Conservation (phyloP, 1,140 invertebrate species). For the Octopus bimaculoides region DNA sequence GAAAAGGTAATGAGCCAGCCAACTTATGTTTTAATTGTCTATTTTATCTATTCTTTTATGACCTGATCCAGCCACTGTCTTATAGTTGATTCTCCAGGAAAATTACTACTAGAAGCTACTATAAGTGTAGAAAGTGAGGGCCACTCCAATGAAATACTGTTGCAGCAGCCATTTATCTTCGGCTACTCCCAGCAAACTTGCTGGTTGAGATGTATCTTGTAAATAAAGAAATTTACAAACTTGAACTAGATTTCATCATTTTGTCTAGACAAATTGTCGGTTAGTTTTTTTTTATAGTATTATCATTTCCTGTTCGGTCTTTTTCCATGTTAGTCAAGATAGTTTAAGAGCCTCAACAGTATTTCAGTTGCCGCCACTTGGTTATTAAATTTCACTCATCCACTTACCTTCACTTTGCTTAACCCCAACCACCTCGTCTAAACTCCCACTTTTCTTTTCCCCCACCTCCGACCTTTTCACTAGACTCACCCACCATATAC, state of each 20-base stretch:
- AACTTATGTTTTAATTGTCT: too few relatives aligned
- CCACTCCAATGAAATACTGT: slow-evolving; percentile 1
- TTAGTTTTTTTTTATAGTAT: too few relatives aligned
- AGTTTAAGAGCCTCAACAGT: background rate
- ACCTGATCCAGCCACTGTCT: slow-evolving; percentile 2
- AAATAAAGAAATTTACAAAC: too few relatives aligned
- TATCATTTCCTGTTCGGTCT: too few relatives aligned
- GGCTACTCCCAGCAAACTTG: too few relatives aligned
- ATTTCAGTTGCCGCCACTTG: slow-evolving; percentile 7
- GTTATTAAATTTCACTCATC: background rate
- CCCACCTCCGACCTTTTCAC: background rate
- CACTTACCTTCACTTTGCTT: background rate
- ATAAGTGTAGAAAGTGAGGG: slow-evolving; percentile 4
- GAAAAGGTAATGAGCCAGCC: too few relatives aligned
- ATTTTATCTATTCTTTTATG: background rate
- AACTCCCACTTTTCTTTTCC: background rate
- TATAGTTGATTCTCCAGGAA: background rate
- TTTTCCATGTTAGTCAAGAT: too few relatives aligned
- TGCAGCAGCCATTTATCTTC: background rate
- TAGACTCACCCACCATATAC: too few relatives aligned
- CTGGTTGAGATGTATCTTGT: too few relatives aligned
- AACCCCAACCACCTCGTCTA: background rate
- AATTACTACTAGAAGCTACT: background rate
- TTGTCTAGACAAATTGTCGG: too few relatives aligned
- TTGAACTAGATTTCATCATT: too few relatives aligned